Conservation (phyloP, 1,140 invertebrate species). For the Leptoteleia sp. region DNA sequence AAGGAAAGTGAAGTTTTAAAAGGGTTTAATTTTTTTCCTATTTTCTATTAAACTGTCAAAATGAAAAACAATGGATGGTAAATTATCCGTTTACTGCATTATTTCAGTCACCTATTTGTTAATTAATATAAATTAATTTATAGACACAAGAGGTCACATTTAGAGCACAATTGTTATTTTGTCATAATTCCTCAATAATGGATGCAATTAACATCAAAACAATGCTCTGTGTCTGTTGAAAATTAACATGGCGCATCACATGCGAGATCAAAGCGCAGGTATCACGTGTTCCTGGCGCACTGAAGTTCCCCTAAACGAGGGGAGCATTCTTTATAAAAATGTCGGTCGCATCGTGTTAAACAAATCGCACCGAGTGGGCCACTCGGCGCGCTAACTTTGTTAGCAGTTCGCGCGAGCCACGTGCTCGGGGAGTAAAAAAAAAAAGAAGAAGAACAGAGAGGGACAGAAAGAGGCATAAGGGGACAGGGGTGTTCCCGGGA, state of each 20-base stretch:
- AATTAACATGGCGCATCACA: slow-evolving; percentile 34
- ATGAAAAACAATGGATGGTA: too few species aligned
- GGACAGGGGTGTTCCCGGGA: slow-evolving; percentile 1
- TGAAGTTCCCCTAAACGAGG: slow-evolving; percentile 23
- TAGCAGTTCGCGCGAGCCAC: slow-evolving; percentile 61
- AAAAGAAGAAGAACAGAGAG: too few species aligned
- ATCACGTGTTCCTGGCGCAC: slow-evolving; percentile 57
- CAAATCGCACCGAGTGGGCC: slow-evolving; percentile 25
- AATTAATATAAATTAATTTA: neutral
- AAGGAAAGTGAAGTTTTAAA: too few species aligned
- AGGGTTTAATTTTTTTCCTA: too few species aligned
- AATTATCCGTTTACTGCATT: too few species aligned
- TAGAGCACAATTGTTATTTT: slow-evolving; percentile 12
- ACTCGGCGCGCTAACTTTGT: slow-evolving; percentile 36
- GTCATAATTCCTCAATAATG: slow-evolving; percentile 39
- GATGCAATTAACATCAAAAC: slow-evolving; percentile 47
- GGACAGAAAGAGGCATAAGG: too few species aligned
- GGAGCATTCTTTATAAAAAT: slow-evolving; percentile 33
- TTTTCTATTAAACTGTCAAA: too few species aligned
- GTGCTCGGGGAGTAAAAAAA: slow-evolving; percentile 61
- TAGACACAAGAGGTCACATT: slow-evolving; percentile 5
- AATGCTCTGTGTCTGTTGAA: slow-evolving; percentile 3
- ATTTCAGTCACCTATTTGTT: too few species aligned
- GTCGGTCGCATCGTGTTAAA: slow-evolving; percentile 7
- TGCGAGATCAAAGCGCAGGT: slow-evolving; percentile 30